A percentile compares a stretch with the other conserved stretches of the same genome.
Conservation (phyloP, 1,140 invertebrate genomes). For the Lordiphosa stackelbergi region DNA sequence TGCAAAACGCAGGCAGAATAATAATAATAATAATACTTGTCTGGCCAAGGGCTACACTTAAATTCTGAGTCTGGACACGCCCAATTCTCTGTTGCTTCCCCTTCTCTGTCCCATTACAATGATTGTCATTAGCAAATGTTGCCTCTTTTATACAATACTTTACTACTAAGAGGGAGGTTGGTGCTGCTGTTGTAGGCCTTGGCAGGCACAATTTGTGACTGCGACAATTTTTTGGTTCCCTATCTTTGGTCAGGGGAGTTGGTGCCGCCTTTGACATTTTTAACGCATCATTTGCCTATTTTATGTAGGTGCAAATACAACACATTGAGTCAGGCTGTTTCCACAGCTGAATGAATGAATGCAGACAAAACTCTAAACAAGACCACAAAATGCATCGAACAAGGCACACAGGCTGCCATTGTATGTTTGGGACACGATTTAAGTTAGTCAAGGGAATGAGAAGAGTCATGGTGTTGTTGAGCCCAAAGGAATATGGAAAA, state of each 20-base stretch:
- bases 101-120: conserved; percentile 37
- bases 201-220: conserved; percentile 63
- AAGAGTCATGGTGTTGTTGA: too few species aligned
- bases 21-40: conserved; percentile 69
- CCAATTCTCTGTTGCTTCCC: conserved; percentile 10
- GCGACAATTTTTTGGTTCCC: conserved; percentile 53
- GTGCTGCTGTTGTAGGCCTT: conserved; percentile 26
- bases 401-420: too few species aligned
- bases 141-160: conserved; percentile 53
- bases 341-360: conserved; percentile 35
- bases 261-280: conserved; percentile 31
- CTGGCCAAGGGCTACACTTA: conserved; percentile 17
- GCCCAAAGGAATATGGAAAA: too few species aligned
- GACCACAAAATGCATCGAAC: conserved; percentile 30
- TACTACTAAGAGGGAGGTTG: conserved; percentile 33
- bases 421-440: too few species aligned
- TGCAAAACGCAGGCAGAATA: conserved; percentile 59
- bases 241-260: not conserved
- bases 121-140: conserved; percentile 73
- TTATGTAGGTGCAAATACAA: conserved; percentile 60
- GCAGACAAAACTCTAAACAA: conserved; percentile 24
- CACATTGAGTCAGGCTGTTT: conserved; percentile 50
- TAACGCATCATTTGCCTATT: conserved; percentile 65
- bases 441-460: too few species aligned
- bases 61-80: conserved; percentile 18